These are phyloP conservation scores for Cynaeus angustus DNA, from an alignment of 2,888 invertebrate species.

Conservation along the genomic window DNA sequence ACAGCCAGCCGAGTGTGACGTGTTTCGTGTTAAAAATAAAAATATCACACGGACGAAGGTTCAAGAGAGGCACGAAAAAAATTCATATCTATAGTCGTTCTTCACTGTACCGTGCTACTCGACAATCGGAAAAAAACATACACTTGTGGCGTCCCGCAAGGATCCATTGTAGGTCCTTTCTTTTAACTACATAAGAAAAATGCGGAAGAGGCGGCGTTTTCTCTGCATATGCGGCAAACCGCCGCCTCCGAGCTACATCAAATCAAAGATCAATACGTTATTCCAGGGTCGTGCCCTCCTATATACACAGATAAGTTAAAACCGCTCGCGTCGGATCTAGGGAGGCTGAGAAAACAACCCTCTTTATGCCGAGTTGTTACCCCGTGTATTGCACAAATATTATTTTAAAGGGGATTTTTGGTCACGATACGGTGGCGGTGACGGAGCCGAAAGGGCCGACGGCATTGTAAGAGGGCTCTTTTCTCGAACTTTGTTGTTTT, in stretches of 20 bases:
- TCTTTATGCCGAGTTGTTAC: slow-evolving; percentile 69
- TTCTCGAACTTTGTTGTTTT: slow-evolving; percentile 18
- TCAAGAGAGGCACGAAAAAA: slow-evolving; percentile 13
- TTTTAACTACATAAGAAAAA: too few species aligned
- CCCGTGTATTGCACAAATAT: slow-evolving; percentile 66
- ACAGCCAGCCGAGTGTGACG: slow-evolving; percentile 53
- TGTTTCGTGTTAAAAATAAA: slow-evolving; percentile 48
- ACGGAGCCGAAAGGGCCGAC: slow-evolving; percentile 30
- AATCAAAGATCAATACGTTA: slow-evolving; percentile 52
- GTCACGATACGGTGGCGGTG: not conserved
- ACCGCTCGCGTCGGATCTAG: slow-evolving; percentile 30
- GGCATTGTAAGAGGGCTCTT: slow-evolving; percentile 32
- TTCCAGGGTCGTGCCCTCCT: slow-evolving; percentile 38
- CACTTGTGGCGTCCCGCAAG: too few species aligned
- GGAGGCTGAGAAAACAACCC: slow-evolving; percentile 68
- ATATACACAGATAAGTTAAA: slow-evolving; percentile 55
- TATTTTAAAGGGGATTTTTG: slow-evolving; percentile 67
- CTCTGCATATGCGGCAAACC: too few species aligned
- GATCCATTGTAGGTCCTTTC: not conserved
- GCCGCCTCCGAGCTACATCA: slow-evolving; percentile 38
- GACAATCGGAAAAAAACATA: not conserved
- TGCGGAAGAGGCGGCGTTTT: too few species aligned
- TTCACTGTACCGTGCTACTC: not conserved
- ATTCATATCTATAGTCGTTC: slow-evolving; percentile 13
- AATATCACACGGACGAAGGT: slow-evolving; percentile 39